phyloP scores from a whole-genome alignment of 1,140 invertebrate genomes.

The Lamellibrachia luymesi region DNA sequence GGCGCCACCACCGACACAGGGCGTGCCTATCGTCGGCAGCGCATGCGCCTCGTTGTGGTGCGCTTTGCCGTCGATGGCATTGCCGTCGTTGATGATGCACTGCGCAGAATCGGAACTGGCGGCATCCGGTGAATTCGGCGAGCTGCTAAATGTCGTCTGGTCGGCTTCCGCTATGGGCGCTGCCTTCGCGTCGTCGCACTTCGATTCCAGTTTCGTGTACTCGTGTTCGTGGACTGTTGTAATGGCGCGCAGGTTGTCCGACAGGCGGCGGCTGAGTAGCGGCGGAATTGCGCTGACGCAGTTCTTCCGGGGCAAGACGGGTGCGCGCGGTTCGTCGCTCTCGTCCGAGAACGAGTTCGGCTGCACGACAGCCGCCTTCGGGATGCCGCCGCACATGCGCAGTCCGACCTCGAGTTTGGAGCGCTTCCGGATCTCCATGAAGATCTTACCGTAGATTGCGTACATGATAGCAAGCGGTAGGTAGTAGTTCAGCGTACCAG shows the following conservation, averaged over 20 bases:
- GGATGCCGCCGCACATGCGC: conserved; percentile 24
- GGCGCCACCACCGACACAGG: conserved; percentile 25
- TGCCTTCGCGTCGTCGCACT: not conserved
- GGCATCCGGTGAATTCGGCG: not conserved
- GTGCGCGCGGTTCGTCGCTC: conserved; percentile 4
- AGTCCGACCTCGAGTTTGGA: conserved; percentile 57
- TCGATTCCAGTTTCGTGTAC: not conserved
- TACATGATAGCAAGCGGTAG: conserved; percentile 63
- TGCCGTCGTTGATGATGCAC: conserved; percentile 51
- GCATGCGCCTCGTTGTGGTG: not conserved
- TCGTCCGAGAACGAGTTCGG: conserved; percentile 7
- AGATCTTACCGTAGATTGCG: conserved; percentile 61
- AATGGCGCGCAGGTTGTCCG: conserved; percentile 7
- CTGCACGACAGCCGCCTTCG: not conserved
- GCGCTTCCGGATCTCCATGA: conserved; percentile 60
- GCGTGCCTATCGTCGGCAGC: not conserved
- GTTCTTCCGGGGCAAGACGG: not conserved
- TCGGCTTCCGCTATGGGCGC: not conserved
- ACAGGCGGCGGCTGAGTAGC: not conserved
- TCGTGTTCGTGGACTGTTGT: conserved; percentile 15
- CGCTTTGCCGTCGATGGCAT: conserved; percentile 40
- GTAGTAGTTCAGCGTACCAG: conserved; percentile 64
- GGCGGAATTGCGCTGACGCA: conserved; percentile 20
- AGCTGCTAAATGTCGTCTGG: not conserved
- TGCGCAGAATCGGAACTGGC: conserved; percentile 17